These are phyloP conservation scores for Abscondita cerata DNA, from an alignment of 2,888 invertebrate genomes.

Conservation along the genomic window DNA sequence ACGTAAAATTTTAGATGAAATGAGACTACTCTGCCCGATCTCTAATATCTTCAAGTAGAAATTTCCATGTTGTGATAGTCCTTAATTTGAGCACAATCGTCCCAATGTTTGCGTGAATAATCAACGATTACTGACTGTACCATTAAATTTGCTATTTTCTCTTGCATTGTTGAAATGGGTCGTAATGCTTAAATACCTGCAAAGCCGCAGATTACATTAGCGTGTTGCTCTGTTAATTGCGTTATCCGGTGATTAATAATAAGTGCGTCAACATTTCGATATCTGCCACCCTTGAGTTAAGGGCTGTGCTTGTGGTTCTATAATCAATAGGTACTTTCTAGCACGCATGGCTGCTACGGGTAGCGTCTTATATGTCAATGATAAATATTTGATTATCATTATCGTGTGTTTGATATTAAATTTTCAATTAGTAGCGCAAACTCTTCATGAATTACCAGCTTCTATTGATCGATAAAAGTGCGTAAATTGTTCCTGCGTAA, in stretches of 20 bases:
- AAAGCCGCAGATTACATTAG: slow-evolving; percentile 34
- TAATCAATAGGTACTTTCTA: slow-evolving; percentile 44
- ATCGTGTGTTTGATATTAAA: neutral
- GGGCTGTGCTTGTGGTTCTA: slow-evolving; percentile 40
- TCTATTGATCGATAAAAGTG: too few species aligned
- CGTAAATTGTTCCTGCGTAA: too few species aligned
- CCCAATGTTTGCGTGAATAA: slow-evolving; percentile 18
- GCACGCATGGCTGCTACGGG: slow-evolving; percentile 45
- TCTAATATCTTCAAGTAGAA: too few species aligned
- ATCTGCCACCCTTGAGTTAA: slow-evolving; percentile 38
- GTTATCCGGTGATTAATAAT: slow-evolving; percentile 44
- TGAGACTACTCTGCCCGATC: too few species aligned
- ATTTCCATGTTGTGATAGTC: neutral
- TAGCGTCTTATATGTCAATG: slow-evolving; percentile 43
- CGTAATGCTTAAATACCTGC: slow-evolving; percentile 30
- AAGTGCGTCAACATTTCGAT: slow-evolving; percentile 44
- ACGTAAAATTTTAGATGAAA: too few species aligned
- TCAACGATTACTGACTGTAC: slow-evolving; percentile 12
- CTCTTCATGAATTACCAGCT: too few species aligned
- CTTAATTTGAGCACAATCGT: slow-evolving; percentile 11
- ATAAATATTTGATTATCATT: slow-evolving; percentile 43
- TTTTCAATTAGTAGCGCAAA: too few species aligned
- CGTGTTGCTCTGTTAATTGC: slow-evolving; percentile 42
- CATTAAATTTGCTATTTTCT: slow-evolving; percentile 14
- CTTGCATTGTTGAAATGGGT: slow-evolving; percentile 21